Percentiles rank a stretch among this genome's conserved stretches.
phyloP scores from a whole-genome alignment of 1,140 invertebrate species.

The Mamestra configurata region DNA sequence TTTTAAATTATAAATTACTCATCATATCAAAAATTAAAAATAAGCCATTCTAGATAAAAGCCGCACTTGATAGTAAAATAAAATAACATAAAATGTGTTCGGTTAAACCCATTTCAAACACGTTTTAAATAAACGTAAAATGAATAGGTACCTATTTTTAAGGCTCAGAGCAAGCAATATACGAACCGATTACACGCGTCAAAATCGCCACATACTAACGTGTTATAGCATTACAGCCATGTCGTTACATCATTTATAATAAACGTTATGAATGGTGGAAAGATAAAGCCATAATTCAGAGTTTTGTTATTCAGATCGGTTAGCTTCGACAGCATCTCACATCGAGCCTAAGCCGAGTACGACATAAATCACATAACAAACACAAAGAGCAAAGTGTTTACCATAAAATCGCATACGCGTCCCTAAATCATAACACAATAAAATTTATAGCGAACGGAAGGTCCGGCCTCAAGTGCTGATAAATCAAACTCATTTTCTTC shows the following conservation, averaged over 20 bases:
- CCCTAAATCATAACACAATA: constrained; percentile 87
- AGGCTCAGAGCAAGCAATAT: constrained; percentile 27
- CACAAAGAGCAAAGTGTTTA: constrained; percentile 86
- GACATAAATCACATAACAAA: constrained; percentile 75
- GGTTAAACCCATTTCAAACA: constrained; percentile 36
- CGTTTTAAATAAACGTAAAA: constrained; percentile 37
- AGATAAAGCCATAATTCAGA: constrained; percentile 41
- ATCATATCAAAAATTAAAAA: background rate
- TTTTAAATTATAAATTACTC: background rate
- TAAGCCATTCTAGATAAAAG: background rate
- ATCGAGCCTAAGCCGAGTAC: constrained; percentile 54
- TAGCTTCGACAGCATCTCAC: constrained; percentile 64
- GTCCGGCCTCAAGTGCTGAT: constrained; percentile 86
- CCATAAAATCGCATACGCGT: constrained; percentile 85
- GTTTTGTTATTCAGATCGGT: constrained; percentile 62
- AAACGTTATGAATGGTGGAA: constrained; percentile 1
- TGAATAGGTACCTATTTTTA: constrained; percentile 24
- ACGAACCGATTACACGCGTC: constrained; percentile 37
- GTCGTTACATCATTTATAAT: constrained; percentile 17
- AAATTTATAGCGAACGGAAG: constrained; percentile 86
- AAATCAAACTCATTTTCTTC: constrained; percentile 86
- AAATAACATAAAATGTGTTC: constrained; percentile 21
- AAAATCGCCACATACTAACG: constrained; percentile 24
- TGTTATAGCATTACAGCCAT: constrained; percentile 29
- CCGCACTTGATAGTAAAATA: constrained; percentile 1